Percentiles rank a stretch among this genome's conserved stretches.
Evolutionary conservation across 2,113 vertebrate species (phyloP).

Genomic region (Caranx melampygus): DNA sequence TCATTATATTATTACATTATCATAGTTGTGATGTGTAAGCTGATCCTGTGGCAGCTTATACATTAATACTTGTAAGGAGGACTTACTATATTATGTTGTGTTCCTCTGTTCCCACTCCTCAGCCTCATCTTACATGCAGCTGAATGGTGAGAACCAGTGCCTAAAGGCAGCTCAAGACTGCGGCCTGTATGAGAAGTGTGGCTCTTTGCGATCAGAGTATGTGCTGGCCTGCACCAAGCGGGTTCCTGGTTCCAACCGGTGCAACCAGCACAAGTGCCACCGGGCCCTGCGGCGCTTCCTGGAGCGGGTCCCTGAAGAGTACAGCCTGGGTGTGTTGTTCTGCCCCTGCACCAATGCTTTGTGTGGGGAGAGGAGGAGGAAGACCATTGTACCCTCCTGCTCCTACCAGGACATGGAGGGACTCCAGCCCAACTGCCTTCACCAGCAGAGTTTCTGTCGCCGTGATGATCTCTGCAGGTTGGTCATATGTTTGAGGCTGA

Average conservation of each 20-base stretch:
- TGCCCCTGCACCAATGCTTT: constrained; percentile 90
- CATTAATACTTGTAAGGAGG: too few relatives aligned
- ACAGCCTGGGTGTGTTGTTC: constrained; percentile 91
- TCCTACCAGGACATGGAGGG: constrained; percentile 86
- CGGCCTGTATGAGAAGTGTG: constrained; percentile 90
- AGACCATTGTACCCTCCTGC: constrained; percentile 95
- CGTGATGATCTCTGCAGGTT: constrained; percentile 93
- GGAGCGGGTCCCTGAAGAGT: constrained; percentile 89
- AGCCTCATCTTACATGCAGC: constrained; percentile 75
- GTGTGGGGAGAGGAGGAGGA: constrained; percentile 92
- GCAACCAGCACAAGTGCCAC: constrained; percentile 90
- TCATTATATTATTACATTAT: too few relatives aligned
- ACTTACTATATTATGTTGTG: not conserved
- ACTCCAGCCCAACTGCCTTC: constrained; percentile 89
- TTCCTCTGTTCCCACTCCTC: not conserved
- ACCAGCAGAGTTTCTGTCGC: constrained; percentile 87
- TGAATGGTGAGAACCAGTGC: constrained; percentile 89
- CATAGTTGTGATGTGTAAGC: too few relatives aligned
- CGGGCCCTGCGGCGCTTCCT: constrained; percentile 90
- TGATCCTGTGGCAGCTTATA: too few relatives aligned
- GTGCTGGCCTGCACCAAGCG: constrained; percentile 89
- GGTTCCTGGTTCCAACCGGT: constrained; percentile 72
- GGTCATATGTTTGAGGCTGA: constrained; percentile 18
- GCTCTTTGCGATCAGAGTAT: constrained; percentile 89
- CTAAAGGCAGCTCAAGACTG: constrained; percentile 91